Conservation (phyloP, 2,888 invertebrate species). For the Ethmia dodecea region DNA sequence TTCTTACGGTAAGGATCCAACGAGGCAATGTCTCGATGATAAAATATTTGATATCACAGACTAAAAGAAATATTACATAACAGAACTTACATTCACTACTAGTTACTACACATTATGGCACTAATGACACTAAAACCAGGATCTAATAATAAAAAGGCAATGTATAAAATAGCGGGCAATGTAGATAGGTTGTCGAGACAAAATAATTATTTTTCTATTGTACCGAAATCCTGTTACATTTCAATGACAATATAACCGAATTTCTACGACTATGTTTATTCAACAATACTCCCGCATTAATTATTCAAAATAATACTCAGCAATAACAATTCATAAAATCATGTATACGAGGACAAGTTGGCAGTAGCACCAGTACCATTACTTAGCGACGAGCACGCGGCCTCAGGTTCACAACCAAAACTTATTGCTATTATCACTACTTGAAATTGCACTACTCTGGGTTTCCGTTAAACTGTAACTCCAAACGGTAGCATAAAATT, state of each 20-base stretch:
- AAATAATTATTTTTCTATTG: not conserved
- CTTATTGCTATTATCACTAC: slow-evolving; percentile 76
- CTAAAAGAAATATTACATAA: slow-evolving; percentile 61
- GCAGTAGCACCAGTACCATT: slow-evolving; percentile 46
- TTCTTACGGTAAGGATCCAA: slow-evolving; percentile 29
- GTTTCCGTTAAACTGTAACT: slow-evolving; percentile 47
- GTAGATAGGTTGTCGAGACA: slow-evolving; percentile 1
- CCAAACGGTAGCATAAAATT: slow-evolving; percentile 52
- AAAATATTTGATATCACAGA: slow-evolving; percentile 68
- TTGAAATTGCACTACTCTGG: slow-evolving; percentile 67
- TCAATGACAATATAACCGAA: slow-evolving; percentile 71
- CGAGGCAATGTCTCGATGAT: slow-evolving; percentile 56
- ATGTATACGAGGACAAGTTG: slow-evolving; percentile 49
- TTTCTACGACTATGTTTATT: slow-evolving; percentile 55
- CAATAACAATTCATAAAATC: slow-evolving; percentile 66
- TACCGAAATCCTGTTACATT: slow-evolving; percentile 55
- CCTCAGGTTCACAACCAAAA: slow-evolving; percentile 72
- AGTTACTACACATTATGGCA: slow-evolving; percentile 56
- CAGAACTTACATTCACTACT: slow-evolving; percentile 51
- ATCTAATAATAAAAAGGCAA: slow-evolving; percentile 45
- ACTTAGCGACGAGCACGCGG: slow-evolving; percentile 41
- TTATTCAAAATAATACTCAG: slow-evolving; percentile 66
- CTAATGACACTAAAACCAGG: slow-evolving; percentile 57
- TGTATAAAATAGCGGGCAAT: slow-evolving; percentile 25
- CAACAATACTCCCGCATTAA: slow-evolving; percentile 59